Evolutionary conservation across 2,113 vertebrate genomes (phyloP).

Genomic region (Seriola dumerili): DNA sequence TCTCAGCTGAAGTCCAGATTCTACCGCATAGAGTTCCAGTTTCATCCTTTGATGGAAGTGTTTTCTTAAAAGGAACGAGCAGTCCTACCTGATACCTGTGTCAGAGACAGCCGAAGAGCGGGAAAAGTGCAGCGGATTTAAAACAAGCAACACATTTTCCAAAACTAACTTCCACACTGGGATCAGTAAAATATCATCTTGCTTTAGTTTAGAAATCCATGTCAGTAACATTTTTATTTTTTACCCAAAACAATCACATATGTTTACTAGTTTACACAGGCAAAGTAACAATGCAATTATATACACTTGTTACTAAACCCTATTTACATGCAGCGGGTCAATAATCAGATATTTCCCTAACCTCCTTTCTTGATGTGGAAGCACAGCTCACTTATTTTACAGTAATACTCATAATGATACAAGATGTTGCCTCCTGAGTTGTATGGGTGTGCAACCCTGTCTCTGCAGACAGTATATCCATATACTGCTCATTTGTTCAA

Average conservation of each 20-base stretch:
- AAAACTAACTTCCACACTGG: background rate
- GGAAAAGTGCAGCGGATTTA: background rate
- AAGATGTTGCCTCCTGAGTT: background rate
- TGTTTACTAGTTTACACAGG: too few species aligned
- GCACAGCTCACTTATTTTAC: background rate
- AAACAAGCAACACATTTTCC: background rate
- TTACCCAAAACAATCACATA: too few species aligned
- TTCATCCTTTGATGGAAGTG: background rate
- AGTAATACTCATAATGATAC: background rate
- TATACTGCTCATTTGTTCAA: background rate
- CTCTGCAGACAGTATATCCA: background rate
- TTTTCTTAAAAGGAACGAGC: background rate
- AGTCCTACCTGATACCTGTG: background rate
- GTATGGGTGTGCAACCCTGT: background rate
- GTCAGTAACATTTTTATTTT: background rate
- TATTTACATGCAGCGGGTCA: too few species aligned
- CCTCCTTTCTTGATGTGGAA: background rate
- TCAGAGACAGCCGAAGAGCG: background rate
- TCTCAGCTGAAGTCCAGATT: background rate
- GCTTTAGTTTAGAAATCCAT: background rate
- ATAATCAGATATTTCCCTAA: too few species aligned
- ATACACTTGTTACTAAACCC: background rate
- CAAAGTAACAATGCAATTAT: too few species aligned
- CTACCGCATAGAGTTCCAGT: background rate
- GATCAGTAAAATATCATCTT: background rate